These are phyloP conservation scores for Drosophila orena DNA, from an alignment of 1,140 invertebrate genomes.

Conservation along the genomic window DNA sequence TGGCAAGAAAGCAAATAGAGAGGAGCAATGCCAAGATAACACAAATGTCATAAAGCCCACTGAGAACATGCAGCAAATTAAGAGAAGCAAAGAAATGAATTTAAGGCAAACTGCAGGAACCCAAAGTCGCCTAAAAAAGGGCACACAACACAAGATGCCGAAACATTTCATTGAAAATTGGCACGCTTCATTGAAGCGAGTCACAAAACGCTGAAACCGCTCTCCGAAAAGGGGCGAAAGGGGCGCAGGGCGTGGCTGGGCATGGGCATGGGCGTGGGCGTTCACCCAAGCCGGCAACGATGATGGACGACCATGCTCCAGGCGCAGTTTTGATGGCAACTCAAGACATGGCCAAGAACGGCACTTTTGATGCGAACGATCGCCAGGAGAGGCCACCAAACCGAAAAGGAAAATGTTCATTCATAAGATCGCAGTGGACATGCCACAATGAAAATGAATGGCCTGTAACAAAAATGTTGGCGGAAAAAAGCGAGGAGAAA, in stretches of 20 bases:
- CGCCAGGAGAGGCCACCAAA: constrained; percentile 5
- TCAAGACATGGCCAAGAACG: constrained; percentile 48
- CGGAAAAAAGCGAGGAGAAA: constrained; percentile 5
- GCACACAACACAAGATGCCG: constrained; percentile 60
- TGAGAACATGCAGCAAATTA: constrained; percentile 50
- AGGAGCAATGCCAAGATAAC: not conserved
- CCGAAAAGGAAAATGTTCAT: constrained; percentile 51
- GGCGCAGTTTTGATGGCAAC: constrained; percentile 34
- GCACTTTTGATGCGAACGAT: constrained; percentile 60
- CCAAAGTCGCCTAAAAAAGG: constrained; percentile 28
- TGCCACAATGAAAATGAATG: constrained; percentile 71
- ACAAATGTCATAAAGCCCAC: constrained; percentile 24
- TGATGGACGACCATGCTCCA: constrained; percentile 66
- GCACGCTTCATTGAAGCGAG: constrained; percentile 78
- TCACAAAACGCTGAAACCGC: constrained; percentile 29
- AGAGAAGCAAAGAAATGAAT: constrained; percentile 30
- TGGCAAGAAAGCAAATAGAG: constrained; percentile 2
- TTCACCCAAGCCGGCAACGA: constrained; percentile 31
- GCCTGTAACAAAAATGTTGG: constrained; percentile 49
- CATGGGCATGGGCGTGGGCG: constrained; percentile 55
- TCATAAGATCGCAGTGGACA: constrained; percentile 61
- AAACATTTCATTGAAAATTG: constrained; percentile 80
- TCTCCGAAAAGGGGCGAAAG: constrained; percentile 1
- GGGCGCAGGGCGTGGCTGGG: constrained; percentile 16
- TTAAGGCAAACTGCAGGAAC: constrained; percentile 24